phyloP scores from a whole-genome alignment of 2,888 invertebrate species.

The Drosophila infuscata region DNA sequence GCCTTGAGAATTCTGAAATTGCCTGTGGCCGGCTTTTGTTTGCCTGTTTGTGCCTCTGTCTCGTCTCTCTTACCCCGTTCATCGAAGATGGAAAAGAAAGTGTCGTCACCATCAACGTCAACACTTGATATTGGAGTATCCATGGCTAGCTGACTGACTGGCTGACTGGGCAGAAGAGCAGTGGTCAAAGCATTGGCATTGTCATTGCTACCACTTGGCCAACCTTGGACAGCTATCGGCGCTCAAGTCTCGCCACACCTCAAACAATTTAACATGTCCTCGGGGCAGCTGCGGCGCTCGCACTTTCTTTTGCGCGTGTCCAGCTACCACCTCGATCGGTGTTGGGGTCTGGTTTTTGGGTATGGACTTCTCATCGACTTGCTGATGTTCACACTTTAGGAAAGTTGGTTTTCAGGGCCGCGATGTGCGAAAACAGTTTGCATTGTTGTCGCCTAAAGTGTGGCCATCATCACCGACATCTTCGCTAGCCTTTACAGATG shows the following conservation, averaged over 20 bases:
- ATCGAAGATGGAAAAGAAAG: slow-evolving; percentile 69
- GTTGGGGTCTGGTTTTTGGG: background rate
- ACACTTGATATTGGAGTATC: slow-evolving; percentile 46
- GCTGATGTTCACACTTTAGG: slow-evolving; percentile 79
- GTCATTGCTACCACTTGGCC: slow-evolving; percentile 51
- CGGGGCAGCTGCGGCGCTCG: slow-evolving; percentile 59
- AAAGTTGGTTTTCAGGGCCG: slow-evolving; percentile 77
- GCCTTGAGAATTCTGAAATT: slow-evolving; percentile 80
- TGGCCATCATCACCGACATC: slow-evolving; percentile 68
- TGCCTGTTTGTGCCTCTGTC: slow-evolving; percentile 7
- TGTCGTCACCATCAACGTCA: slow-evolving; percentile 68
- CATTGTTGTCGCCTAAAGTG: slow-evolving; percentile 75
- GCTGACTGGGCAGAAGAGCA: background rate
- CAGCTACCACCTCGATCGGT: slow-evolving; percentile 31
- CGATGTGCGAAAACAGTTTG: slow-evolving; percentile 74
- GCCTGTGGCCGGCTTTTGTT: slow-evolving; percentile 43
- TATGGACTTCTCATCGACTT: slow-evolving; percentile 10
- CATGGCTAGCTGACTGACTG: background rate
- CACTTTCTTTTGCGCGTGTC: slow-evolving; percentile 80
- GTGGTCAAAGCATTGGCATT: slow-evolving; percentile 46
- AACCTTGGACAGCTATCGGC: slow-evolving; percentile 42
- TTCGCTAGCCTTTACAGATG: slow-evolving; percentile 9
- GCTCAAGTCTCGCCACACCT: slow-evolving; percentile 65
- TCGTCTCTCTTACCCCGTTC: background rate
- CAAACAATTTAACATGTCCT: slow-evolving; percentile 67